These are phyloP conservation scores for Alces alces DNA, from an alignment of 2,113 vertebrate species.

Conservation along the genomic window DNA sequence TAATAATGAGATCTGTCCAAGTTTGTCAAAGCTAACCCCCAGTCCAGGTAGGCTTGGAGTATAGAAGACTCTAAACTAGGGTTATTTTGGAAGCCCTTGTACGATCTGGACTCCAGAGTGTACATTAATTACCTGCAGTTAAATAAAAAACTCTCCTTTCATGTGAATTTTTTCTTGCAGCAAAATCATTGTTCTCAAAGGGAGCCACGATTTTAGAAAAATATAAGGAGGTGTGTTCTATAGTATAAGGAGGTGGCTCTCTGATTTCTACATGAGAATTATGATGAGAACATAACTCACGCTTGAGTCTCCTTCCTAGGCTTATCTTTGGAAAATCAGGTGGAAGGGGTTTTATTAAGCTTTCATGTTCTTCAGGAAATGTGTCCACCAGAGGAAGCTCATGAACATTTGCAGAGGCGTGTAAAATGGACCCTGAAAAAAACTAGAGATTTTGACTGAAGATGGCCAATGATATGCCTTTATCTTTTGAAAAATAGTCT, in stretches of 20 bases:
- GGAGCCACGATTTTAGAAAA: neutral
- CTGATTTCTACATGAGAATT: neutral
- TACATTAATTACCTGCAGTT: neutral
- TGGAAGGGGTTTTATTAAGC: neutral
- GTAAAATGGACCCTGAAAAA: neutral
- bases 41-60: neutral
- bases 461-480: neutral
- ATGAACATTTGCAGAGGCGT: neutral
- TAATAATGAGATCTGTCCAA: neutral
- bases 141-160: neutral
- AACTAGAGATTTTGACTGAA: neutral
- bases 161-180: neutral
- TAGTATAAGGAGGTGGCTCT: neutral
- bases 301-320: neutral
- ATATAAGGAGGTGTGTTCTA: neutral
- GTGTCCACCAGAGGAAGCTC: neutral
- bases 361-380: neutral
- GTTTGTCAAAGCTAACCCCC: neutral
- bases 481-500: neutral
- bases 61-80: neutral
- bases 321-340: neutral
- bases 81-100: neutral
- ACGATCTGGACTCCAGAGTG: neutral
- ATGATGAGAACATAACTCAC: neutral
- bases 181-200: neutral